These are phyloP conservation scores for Sebastes trivittatus DNA, from an alignment of 2,797 vertebrate species.

Conservation along the genomic window DNA sequence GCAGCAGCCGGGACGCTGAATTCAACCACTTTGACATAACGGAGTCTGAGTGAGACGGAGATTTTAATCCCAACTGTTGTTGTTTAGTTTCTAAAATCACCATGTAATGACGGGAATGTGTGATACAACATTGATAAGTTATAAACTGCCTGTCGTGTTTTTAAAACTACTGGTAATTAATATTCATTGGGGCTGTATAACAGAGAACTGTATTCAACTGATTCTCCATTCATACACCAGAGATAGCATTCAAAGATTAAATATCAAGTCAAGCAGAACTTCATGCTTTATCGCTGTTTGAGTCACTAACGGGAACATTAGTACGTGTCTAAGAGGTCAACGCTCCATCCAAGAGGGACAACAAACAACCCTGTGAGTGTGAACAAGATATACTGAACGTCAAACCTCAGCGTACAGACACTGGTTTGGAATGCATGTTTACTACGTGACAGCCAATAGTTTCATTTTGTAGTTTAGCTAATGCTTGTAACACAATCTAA, in stretches of 20 bases:
- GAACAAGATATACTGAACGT: too few relatives aligned
- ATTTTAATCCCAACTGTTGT: not conserved
- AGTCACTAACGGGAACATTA: not conserved
- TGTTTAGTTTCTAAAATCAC: not conserved
- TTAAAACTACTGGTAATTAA: not conserved
- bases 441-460: not conserved
- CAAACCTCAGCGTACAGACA: not conserved
- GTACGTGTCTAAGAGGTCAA: not conserved
- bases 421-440: not conserved
- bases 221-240: not conserved
- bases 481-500: not conserved
- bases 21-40: not conserved
- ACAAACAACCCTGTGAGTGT: not conserved
- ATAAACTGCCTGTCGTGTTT: not conserved
- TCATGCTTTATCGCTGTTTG: too few relatives aligned
- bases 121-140: not conserved
- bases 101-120: not conserved
- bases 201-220: not conserved
- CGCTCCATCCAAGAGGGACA: not conserved
- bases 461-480: not conserved
- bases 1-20: not conserved
- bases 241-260: not conserved
- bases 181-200: not conserved
- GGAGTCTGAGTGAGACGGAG: not conserved
- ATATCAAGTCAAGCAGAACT: not conserved